These are phyloP conservation scores for Drosophila atripex DNA, from an alignment of 2,888 invertebrate genomes.

Conservation along the genomic window DNA sequence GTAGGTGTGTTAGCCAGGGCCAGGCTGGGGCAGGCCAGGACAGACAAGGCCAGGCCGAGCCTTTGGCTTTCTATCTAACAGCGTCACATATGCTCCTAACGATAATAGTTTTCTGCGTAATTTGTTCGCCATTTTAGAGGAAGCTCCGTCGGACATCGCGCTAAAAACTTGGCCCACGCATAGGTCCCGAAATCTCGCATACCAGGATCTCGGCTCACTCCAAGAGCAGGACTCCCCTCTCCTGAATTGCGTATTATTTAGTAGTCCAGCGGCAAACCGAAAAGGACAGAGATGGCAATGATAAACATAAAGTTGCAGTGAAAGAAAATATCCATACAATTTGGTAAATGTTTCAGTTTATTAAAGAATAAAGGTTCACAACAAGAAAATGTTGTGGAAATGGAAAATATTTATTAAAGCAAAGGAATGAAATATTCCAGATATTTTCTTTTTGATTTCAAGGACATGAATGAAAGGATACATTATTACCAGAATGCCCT, in stretches of 20 bases:
- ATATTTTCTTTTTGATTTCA: not conserved
- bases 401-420: not conserved
- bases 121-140: slow-evolving; percentile 79
- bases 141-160: slow-evolving; percentile 57
- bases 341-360: not conserved
- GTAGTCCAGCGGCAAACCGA: slow-evolving; percentile 35
- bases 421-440: not conserved
- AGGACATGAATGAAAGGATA: not conserved
- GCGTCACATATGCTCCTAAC: slow-evolving; percentile 83
- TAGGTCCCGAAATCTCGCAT: slow-evolving; percentile 6
- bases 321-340: not conserved
- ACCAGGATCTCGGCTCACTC: slow-evolving; percentile 9
- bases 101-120: slow-evolving; percentile 84
- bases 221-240: not conserved
- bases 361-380: too few species aligned
- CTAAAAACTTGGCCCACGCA: slow-evolving; percentile 54
- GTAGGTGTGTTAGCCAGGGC: slow-evolving; percentile 29
- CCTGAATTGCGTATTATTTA: slow-evolving; percentile 68
- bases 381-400: too few species aligned
- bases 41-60: slow-evolving; percentile 15
- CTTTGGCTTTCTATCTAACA: slow-evolving; percentile 57
- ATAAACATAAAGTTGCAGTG: slow-evolving; percentile 32
- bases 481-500: slow-evolving; percentile 17
- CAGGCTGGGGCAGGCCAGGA: not conserved
- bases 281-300: slow-evolving; percentile 14